Conservation (phyloP, 2,797 vertebrate species). For the Lophius americanus region DNA sequence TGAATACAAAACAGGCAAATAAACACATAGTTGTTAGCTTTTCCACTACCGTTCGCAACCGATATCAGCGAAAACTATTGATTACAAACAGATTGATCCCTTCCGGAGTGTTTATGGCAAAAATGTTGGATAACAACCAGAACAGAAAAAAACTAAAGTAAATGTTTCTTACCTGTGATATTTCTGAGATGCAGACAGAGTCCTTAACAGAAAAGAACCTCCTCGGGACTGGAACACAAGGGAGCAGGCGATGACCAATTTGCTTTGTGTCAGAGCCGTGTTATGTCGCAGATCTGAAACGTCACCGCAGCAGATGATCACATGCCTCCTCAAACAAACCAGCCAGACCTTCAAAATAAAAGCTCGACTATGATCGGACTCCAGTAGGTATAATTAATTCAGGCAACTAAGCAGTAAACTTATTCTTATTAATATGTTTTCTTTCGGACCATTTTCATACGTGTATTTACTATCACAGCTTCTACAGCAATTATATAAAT, state of each 20-base stretch:
- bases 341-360: constrained; percentile 15
- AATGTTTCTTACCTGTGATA: constrained; percentile 39
- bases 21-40: background rate
- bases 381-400: too few species aligned
- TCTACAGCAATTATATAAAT: too few species aligned
- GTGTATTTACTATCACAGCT: too few species aligned
- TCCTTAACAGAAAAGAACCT: background rate
- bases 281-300: constrained; percentile 32
- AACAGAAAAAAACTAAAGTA: accelerated
- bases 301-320: constrained; percentile 25
- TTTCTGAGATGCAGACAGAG: background rate
- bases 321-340: constrained; percentile 30
- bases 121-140: background rate
- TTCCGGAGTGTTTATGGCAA: background rate
- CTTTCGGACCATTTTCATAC: too few species aligned
- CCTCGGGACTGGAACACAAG: background rate
- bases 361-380: background rate
- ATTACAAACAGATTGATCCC: background rate
- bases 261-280: background rate
- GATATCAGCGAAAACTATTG: background rate
- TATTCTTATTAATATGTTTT: too few species aligned
- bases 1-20: background rate
- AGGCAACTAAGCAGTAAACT: too few species aligned
- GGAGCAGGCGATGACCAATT: constrained; percentile 19
- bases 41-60: background rate